Evolutionary conservation across 2,113 vertebrate species (phyloP).

Genomic region (Piprites chloris): DNA sequence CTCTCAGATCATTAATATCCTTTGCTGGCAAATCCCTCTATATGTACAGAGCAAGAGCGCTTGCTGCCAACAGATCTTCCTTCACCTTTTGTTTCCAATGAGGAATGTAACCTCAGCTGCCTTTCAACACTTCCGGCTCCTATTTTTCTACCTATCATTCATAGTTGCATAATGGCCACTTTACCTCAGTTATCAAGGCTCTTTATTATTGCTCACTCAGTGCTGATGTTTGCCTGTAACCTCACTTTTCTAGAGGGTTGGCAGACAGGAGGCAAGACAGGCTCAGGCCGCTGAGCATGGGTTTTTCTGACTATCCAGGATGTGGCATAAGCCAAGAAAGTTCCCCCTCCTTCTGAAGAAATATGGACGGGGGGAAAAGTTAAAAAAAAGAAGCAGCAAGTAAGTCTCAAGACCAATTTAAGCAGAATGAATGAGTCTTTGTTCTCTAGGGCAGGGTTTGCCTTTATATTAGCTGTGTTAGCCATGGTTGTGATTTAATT

Average conservation of each 20-base stretch:
- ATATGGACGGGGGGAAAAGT: background rate
- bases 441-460: constrained; percentile 43
- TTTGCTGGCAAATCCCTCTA: constrained; percentile 57
- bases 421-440: constrained; percentile 47
- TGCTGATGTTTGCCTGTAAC: constrained; percentile 9
- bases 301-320: constrained; percentile 33
- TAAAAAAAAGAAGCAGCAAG: background rate
- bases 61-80: constrained; percentile 25
- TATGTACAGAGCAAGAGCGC: background rate
- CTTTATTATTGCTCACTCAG: background rate
- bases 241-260: background rate
- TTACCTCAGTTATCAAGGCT: background rate
- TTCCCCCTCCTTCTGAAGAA: constrained; percentile 15
- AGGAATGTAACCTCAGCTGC: constrained; percentile 45
- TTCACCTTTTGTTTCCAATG: constrained; percentile 27
- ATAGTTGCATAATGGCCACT: background rate
- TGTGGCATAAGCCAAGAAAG: constrained; percentile 40
- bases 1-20: constrained; percentile 51
- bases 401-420: constrained; percentile 37
- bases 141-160: background rate
- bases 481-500: constrained; percentile 54
- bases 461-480: constrained; percentile 61
- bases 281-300: background rate
- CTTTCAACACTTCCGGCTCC: background rate
- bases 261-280: background rate